phyloP scores from a whole-genome alignment of 2,888 invertebrate species.

The Pegoplata infirma region DNA sequence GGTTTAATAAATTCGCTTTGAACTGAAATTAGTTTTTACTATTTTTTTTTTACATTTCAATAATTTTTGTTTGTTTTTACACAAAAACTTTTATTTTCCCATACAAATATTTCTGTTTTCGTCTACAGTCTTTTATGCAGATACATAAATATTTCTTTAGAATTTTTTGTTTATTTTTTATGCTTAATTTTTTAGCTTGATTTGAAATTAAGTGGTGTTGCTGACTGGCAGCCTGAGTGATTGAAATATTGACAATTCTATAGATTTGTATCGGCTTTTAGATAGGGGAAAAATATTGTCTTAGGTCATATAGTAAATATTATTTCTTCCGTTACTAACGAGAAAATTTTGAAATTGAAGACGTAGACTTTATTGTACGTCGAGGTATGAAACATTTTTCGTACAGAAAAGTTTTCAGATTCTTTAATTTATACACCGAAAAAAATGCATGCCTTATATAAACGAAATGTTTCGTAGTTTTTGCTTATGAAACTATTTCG shows the following conservation, averaged over 20 bases:
- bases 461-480: too few species aligned
- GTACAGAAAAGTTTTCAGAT: too few species aligned
- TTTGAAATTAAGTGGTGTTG: constrained; percentile 11
- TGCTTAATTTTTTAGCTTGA: constrained; percentile 1
- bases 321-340: not conserved
- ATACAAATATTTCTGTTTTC: not conserved
- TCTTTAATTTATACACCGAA: too few species aligned
- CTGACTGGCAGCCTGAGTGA: not conserved
- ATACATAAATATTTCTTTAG: not conserved
- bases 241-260: constrained; percentile 15
- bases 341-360: too few species aligned
- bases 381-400: constrained; percentile 3
- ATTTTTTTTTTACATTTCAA: not conserved
- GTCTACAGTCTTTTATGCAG: not conserved
- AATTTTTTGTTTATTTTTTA: constrained; percentile 6
- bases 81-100: not conserved
- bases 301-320: constrained; percentile 10
- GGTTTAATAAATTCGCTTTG: too few species aligned
- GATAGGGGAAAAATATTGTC: not conserved
- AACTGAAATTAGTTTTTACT: too few species aligned
- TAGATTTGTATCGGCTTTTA: not conserved
- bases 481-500: too few species aligned
- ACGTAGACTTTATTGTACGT: not conserved
- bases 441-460: too few species aligned
- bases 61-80: constrained; percentile 6